Evolutionary conservation across 2,888 invertebrate species (phyloP), one percentile per base, ranked within the genome.

Genomic region (Amitus sp.): DNA sequence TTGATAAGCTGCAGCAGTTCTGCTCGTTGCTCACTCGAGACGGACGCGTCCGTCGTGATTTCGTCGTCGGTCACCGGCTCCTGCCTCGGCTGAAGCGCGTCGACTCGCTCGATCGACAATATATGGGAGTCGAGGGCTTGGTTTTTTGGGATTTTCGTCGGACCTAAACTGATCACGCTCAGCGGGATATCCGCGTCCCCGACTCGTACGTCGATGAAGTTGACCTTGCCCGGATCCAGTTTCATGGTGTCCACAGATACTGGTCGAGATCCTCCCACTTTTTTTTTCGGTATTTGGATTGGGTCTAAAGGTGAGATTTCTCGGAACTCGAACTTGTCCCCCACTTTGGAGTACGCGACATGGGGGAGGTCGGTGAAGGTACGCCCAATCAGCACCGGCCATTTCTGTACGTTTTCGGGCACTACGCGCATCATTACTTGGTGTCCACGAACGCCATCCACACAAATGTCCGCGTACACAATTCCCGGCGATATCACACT

Each of bases 381-480:
- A 19, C 50, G 28, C 5, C 50, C 56, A 15, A 56, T 34, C 5
- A 58, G 47, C 6, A 42, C 47, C 2, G 17, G 17, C 15, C 9
- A 47, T 10, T 7, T 1, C 27, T 52, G 58, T 1, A 43, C 47
- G 15, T 47, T 18, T 13, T 52, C 58, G n/a, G 48, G 47, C 4
- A 58, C 47, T 17, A 47, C 13, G 7, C 58, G 23, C 7, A 58
- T 33, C 2, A 47, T 34, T 1, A 73, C 61, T 4, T 61, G 28
- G 1, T 61, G 33, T 0, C 49, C 66, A 17, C 2, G n/a, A 0
- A 68, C 64, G 13, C 54, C 59, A 28, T 70, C 68, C 7, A 68
- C 50, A 10, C 45, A 28, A 1, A 68, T 39, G 1, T 43, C 12
- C 10, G 42, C 64, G 0, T 45, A 45, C 0, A 64, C 37, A 0